A percentile compares a stretch with the other conserved stretches of the same genome.
phyloP scores from a whole-genome alignment of 1,140 invertebrate species.

The Pseudachorutes palmiensis region DNA sequence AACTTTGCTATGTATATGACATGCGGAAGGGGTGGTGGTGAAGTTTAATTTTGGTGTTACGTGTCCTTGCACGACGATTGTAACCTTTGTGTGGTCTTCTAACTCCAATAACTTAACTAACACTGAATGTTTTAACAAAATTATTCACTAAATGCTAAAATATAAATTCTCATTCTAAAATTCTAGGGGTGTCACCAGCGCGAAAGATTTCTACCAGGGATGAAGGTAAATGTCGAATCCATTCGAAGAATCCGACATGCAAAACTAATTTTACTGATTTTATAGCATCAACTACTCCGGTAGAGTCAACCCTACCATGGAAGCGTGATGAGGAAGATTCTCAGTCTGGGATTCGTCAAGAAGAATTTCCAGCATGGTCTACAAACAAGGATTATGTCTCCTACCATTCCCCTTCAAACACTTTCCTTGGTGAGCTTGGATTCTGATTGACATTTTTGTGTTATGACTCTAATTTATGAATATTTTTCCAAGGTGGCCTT shows the following conservation, averaged over 20 bases:
- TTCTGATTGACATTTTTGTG: background rate
- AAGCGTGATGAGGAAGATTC: conserved; percentile 64
- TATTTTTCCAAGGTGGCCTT: conserved; percentile 21
- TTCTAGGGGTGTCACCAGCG: background rate
- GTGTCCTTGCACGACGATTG: no score
- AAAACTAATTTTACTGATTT: background rate
- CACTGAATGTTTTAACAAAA: no score
- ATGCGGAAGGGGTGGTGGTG: no score
- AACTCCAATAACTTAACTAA: no score
- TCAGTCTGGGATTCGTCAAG: conserved; percentile 58
- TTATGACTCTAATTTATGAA: background rate
- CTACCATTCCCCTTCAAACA: conserved; percentile 83
- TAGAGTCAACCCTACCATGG: conserved; percentile 79
- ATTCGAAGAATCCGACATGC: background rate
- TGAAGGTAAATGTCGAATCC: background rate
- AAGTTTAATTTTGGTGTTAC: no score
- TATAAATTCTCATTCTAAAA: no score
- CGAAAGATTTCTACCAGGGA: background rate
- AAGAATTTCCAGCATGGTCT: conserved; percentile 83
- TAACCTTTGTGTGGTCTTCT: no score
- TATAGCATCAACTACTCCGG: conserved; percentile 51
- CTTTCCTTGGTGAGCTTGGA: conserved; percentile 61
- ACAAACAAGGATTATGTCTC: conserved; percentile 84
- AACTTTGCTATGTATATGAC: no score
- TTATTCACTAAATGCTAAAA: no score